phyloP scores from a whole-genome alignment of 2,113 vertebrate species.

The Corynorhinus townsendii region DNA sequence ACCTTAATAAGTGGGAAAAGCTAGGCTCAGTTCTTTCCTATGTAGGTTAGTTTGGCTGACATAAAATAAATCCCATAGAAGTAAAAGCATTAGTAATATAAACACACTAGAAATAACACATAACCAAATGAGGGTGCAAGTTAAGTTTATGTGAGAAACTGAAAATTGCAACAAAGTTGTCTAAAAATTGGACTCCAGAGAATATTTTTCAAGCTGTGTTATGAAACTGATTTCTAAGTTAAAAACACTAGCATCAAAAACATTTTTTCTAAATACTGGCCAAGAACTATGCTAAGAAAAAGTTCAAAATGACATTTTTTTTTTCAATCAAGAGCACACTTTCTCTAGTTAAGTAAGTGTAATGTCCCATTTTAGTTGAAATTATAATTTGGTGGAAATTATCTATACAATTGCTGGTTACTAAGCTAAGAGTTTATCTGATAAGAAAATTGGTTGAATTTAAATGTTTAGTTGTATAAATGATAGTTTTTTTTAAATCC shows the following conservation, averaged over 20 bases:
- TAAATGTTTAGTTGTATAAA: conserved; percentile 10
- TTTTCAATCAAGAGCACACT: not conserved
- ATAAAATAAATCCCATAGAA: not conserved
- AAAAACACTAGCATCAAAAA: not conserved
- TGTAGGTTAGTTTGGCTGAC: not conserved
- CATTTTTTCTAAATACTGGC: not conserved
- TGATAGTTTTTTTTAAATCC: not conserved
- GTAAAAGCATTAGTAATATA: not conserved
- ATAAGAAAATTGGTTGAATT: not conserved
- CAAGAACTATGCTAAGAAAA: not conserved
- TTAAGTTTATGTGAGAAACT: not conserved
- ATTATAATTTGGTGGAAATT: conserved; percentile 35
- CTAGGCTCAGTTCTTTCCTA: not conserved
- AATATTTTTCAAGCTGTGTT: not conserved
- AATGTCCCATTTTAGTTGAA: not conserved
- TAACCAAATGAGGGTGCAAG: not conserved
- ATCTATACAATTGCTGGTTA: not conserved
- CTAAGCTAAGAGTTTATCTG: not conserved
- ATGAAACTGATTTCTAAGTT: not conserved
- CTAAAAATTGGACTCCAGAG: not conserved
- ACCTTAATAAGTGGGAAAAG: not conserved
- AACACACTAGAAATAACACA: not conserved
- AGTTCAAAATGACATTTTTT: not conserved
- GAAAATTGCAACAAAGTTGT: not conserved
- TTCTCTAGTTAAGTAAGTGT: not conserved